Evolutionary conservation across 2,797 vertebrate species (phyloP).

Genomic region (Artibeus lituratus): DNA sequence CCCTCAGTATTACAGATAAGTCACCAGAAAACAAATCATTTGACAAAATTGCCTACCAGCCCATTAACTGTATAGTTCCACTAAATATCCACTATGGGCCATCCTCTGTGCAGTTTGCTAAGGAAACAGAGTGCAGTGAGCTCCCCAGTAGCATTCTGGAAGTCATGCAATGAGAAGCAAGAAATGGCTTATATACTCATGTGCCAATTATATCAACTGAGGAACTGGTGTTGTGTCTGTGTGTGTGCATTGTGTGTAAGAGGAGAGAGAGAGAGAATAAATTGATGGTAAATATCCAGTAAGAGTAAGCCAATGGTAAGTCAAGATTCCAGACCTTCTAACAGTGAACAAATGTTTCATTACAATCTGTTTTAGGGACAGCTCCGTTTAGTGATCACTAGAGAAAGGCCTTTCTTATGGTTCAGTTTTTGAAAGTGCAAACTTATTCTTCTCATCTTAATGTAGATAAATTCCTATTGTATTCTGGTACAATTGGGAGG

Average conservation of each 20-base stretch:
- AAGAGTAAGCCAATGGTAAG: neutral
- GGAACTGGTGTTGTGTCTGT: neutral
- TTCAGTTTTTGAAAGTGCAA: constrained; percentile 44
- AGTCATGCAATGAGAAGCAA: neutral
- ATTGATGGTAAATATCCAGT: neutral
- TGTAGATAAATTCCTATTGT: constrained; percentile 63
- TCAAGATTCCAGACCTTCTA: neutral
- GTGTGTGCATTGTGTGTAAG: neutral
- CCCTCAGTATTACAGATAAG: constrained; percentile 75
- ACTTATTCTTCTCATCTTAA: constrained; percentile 57
- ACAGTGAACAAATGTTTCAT: constrained; percentile 32
- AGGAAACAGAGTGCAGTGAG: constrained; percentile 12
- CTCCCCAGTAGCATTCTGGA: neutral
- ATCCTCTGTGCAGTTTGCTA: constrained; percentile 41
- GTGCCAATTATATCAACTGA: neutral
- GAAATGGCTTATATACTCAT: neutral
- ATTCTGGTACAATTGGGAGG: constrained; percentile 25
- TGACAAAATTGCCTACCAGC: constrained; percentile 76
- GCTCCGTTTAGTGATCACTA: constrained; percentile 9
- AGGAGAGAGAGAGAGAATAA: neutral
- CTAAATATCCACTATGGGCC: constrained; percentile 66
- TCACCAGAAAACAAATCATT: constrained; percentile 79
- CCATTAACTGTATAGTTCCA: constrained; percentile 75
- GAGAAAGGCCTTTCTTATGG: constrained; percentile 27
- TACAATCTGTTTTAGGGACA: neutral